Evolutionary conservation across 2,888 invertebrate species (phyloP).

Genomic region (Neocrepidodera transversa): DNA sequence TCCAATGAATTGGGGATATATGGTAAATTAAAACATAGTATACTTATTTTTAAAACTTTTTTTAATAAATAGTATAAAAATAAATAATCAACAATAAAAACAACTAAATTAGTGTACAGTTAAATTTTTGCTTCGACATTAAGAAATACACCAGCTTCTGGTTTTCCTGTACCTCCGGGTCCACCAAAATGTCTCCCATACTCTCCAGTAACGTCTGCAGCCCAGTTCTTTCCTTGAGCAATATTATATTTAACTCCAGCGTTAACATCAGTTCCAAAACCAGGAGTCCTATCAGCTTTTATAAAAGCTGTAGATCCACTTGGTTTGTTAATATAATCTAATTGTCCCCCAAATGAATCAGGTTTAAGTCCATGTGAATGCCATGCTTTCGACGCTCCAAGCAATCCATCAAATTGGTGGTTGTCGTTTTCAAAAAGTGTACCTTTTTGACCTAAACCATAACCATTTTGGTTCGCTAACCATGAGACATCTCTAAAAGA

Average conservation of each 20-base stretch:
- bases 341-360: slow-evolving; percentile 43
- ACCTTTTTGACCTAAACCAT: slow-evolving; percentile 7
- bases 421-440: slow-evolving; percentile 30
- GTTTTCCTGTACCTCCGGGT: slow-evolving; percentile 43
- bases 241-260: slow-evolving; percentile 45
- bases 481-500: slow-evolving; percentile 15
- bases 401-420: slow-evolving; percentile 45
- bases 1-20: no score
- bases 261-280: slow-evolving; percentile 45
- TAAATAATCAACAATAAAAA: no score
- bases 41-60: no score
- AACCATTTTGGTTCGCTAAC: slow-evolving; percentile 14
- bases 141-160: slow-evolving; percentile 35
- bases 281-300: slow-evolving; percentile 39
- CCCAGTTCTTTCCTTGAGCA: slow-evolving; percentile 38
- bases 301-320: slow-evolving; percentile 44
- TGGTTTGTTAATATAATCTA: slow-evolving; percentile 46
- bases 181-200: slow-evolving; percentile 48
- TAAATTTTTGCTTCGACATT: background rate
- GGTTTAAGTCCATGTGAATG: slow-evolving; percentile 41
- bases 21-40: no score
- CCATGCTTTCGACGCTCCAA: slow-evolving; percentile 44
- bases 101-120: no score
- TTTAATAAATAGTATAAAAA: no score
- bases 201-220: slow-evolving; percentile 44